Evolutionary conservation across 2,888 invertebrate species (phyloP).

Genomic region (Polydrusus pterygomalis): DNA sequence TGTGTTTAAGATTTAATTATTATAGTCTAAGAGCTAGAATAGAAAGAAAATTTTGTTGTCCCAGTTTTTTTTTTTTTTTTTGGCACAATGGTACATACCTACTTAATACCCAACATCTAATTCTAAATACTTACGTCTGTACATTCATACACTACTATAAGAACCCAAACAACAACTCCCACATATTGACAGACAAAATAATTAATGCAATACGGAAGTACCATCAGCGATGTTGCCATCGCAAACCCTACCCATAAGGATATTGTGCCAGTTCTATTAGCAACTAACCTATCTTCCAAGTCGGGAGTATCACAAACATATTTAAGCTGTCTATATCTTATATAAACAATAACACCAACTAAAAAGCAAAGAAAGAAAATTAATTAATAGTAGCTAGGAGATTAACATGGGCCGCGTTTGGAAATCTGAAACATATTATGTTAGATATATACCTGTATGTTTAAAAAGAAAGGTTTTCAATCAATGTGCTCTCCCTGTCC

Average conservation of each 20-base stretch:
- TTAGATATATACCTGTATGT: no score
- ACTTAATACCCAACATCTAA: background rate
- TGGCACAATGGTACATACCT: no score
- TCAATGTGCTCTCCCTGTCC: no score
- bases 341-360: background rate
- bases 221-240: background rate
- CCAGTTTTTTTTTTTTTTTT: no score
- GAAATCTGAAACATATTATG: no score
- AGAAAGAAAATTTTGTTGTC: no score
- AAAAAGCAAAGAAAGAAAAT: background rate
- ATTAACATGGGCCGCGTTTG: no score
- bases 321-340: background rate
- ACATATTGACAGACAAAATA: background rate
- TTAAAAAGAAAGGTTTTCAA: no score
- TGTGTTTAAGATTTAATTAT: no score
- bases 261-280: background rate
- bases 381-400: no score
- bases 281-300: background rate
- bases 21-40: no score
- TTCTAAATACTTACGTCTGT: slow-evolving; percentile 4
- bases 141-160: background rate
- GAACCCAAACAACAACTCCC: background rate
- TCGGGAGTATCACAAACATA: background rate
- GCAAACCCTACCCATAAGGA: background rate
- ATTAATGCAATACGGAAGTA: background rate